Conservation (phyloP, 2,113 vertebrate genomes). For the Dipodomys merriami region DNA sequence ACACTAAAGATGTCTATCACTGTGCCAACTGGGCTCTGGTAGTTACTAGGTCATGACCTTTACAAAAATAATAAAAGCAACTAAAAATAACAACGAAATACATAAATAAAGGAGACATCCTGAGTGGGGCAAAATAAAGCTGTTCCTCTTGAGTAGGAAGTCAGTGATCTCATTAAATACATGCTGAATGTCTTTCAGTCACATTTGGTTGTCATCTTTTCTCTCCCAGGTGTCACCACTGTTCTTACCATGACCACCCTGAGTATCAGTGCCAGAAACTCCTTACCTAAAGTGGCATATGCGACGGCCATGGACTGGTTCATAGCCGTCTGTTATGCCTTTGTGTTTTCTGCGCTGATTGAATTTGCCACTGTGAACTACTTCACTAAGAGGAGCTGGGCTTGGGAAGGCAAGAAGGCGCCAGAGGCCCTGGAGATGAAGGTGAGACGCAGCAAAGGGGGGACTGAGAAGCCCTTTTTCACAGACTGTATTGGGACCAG, state of each 20-base stretch:
- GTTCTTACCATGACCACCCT: slow-evolving; percentile 99
- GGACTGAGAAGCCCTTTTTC: slow-evolving; percentile 75
- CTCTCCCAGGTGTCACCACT: slow-evolving; percentile 94
- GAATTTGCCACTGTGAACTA: slow-evolving; percentile 99
- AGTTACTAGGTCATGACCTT: neutral
- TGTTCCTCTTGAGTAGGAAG: neutral
- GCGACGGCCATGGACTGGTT: slow-evolving; percentile 99
- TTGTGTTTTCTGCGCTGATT: slow-evolving; percentile 99
- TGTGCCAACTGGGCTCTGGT: neutral
- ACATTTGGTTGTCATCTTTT: slow-evolving; percentile 66
- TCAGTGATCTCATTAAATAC: neutral
- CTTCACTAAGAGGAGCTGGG: slow-evolving; percentile 99
- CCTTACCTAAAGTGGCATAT: slow-evolving; percentile 98
- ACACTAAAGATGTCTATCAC: neutral
- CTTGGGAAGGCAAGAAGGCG: slow-evolving; percentile 98
- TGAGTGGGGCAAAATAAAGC: neutral
- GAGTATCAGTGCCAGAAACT: slow-evolving; percentile 99
- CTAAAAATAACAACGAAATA: too few relatives aligned
- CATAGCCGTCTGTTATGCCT: slow-evolving; percentile 99
- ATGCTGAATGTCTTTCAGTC: neutral
- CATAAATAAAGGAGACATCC: neutral
- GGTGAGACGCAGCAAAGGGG: slow-evolving; percentile 87
- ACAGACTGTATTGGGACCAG: slow-evolving; percentile 77
- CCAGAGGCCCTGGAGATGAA: slow-evolving; percentile 94
- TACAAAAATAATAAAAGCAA: too few relatives aligned